A percentile compares a stretch with the other conserved stretches of the same genome.
These are phyloP conservation scores for Drosophila planitibia DNA, from an alignment of 2,888 invertebrate genomes.

Conservation along the genomic window DNA sequence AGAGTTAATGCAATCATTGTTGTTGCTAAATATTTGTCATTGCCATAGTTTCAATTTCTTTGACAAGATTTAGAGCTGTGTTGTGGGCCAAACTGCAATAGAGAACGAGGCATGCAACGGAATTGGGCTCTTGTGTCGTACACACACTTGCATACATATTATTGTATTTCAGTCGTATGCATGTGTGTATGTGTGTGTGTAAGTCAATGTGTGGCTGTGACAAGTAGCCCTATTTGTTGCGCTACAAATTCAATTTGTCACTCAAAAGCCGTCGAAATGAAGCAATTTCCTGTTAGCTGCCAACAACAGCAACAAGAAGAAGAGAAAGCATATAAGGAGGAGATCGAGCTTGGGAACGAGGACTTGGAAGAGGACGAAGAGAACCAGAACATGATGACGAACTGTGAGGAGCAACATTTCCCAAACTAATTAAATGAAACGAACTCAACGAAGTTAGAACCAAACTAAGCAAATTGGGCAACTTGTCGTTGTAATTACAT, in stretches of 20 bases:
- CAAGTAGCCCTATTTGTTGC: constrained; percentile 74
- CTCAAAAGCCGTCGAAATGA: constrained; percentile 74
- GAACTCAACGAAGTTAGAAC: constrained; percentile 55
- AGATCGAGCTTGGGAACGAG: background rate
- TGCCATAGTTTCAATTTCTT: background rate
- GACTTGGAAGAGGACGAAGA: background rate
- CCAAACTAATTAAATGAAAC: constrained; percentile 76
- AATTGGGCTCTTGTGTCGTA: constrained; percentile 14
- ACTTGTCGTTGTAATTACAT: constrained; percentile 76
- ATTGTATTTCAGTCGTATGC: constrained; percentile 20
- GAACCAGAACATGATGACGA: constrained; percentile 19
- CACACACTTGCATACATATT: constrained; percentile 24
- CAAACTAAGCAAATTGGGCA: constrained; percentile 76
- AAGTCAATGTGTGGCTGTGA: constrained; percentile 31
- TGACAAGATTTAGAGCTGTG: background rate
- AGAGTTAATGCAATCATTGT: background rate
- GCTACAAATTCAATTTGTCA: constrained; percentile 74
- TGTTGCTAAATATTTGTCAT: background rate
- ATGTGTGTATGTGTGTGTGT: constrained; percentile 6
- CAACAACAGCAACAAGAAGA: constrained; percentile 41
- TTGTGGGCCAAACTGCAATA: constrained; percentile 1
- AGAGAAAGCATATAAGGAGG: background rate
- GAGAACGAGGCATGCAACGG: constrained; percentile 1
- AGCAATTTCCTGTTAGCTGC: constrained; percentile 65
- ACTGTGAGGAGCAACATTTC: constrained; percentile 60